Evolutionary conservation across 2,888 invertebrate species (phyloP), one percentile per base, ranked within the genome.

Genomic region (Lymantria monacha): DNA sequence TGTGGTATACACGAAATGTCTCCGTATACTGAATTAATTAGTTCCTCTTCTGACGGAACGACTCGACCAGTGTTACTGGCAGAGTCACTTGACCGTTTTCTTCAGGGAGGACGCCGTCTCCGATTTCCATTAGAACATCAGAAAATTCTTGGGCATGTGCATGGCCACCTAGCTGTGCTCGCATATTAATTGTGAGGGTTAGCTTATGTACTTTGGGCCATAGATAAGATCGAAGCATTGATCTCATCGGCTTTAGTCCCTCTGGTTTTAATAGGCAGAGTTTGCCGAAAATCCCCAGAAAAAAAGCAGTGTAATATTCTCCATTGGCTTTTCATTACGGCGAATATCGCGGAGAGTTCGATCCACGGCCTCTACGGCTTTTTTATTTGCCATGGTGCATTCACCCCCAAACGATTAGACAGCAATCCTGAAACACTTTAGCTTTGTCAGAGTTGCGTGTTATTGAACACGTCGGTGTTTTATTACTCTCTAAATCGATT

Each of bases 351-450:
- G n/a, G n/a, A n/a, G n/a, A n/a, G n/a, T n/a, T n/a, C n/a, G n/a
- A n/a, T n/a, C n/a, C n/a, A n/a, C n/a, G n/a, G n/a, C n/a, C n/a
- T n/a, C n/a, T n/a, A n/a, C n/a, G n/a, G n/a, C n/a, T n/a, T n/a
- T n/a, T n/a, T n/a, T n/a, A n/a, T n/a, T n/a, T n/a, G n/a, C n/a
- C n/a, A n/a, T n/a, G n/a, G n/a, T n/a, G n/a, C n/a, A n/a, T n/a
- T n/a, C n/a, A n/a, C n/a, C n/a, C n/a, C n/a, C n/a, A n/a, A n/a
- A n/a, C n/a, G n/a, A n/a, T n/a, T n/a, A n/a, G n/a, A n/a, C n/a
- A n/a, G n/a, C n/a, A n/a, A n/a, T n/a, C n/a, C n/a, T 50, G 57
- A 42, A 75, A 57, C 45, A 78, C 62, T 38, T 66, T 67, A 44
- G 63, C 73, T 63, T 68, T 70, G 54, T 51, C 42, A 13, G 36